Conservation (phyloP, 2,113 vertebrate genomes). For the Australoheros scitulus region DNA sequence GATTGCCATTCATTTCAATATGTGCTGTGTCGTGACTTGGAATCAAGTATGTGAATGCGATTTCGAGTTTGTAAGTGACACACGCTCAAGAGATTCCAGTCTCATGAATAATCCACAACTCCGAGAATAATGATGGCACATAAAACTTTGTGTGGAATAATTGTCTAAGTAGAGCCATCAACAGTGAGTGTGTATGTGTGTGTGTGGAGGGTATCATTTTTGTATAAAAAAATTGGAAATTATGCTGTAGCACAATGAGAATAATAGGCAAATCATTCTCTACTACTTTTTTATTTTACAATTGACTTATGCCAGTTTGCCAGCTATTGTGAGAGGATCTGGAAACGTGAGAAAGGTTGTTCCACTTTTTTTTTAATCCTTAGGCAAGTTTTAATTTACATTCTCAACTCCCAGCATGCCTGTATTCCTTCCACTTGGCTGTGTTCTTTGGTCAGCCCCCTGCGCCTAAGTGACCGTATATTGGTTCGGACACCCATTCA, state of each 20-base stretch:
- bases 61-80: slow-evolving; percentile 34
- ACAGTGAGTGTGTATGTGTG: background rate
- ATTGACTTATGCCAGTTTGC: slow-evolving; percentile 64
- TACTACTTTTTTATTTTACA: slow-evolving; percentile 50
- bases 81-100: slow-evolving; percentile 18
- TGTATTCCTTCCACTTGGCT: slow-evolving; percentile 82
- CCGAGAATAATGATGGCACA: slow-evolving; percentile 26
- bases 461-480: slow-evolving; percentile 65
- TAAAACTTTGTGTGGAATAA: slow-evolving; percentile 45
- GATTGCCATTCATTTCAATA: slow-evolving; percentile 54
- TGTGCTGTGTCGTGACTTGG: slow-evolving; percentile 41
- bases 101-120: slow-evolving; percentile 53
- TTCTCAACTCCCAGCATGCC: slow-evolving; percentile 75
- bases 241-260: slow-evolving; percentile 52
- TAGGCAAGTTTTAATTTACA: slow-evolving; percentile 81
- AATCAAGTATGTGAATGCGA: slow-evolving; percentile 36
- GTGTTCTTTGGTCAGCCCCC: slow-evolving; percentile 74
- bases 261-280: slow-evolving; percentile 75
- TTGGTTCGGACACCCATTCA: slow-evolving; percentile 81
- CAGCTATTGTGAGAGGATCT: slow-evolving; percentile 74
- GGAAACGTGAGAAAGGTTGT: slow-evolving; percentile 81
- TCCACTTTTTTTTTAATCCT: slow-evolving; percentile 52
- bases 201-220: slow-evolving; percentile 16
- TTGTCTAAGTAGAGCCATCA: slow-evolving; percentile 34
- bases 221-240: slow-evolving; percentile 41